Percentiles rank a stretch among this genome's conserved stretches.
Evolutionary conservation across 2,888 invertebrate species (phyloP).

Genomic region (Gisinianus flammeolus): DNA sequence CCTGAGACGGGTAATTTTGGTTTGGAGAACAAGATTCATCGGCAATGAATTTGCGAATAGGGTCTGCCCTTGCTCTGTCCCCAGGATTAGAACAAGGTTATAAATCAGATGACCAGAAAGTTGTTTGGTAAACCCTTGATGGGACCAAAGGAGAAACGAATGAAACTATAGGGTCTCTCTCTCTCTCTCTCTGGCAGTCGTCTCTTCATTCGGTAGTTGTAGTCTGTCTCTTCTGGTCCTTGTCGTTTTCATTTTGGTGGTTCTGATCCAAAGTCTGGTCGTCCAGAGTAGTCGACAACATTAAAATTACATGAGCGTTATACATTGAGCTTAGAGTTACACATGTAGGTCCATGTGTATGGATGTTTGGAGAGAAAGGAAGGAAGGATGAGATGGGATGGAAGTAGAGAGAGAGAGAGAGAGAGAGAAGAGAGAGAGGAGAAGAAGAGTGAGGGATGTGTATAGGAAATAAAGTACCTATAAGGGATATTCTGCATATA

Average conservation of each 20-base stretch:
- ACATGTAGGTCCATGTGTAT: background rate
- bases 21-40: conserved; percentile 44
- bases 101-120: conserved; percentile 56
- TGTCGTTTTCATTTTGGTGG: background rate
- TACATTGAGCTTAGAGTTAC: background rate
- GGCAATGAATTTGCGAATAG: conserved; percentile 49
- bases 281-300: conserved; percentile 23
- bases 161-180: background rate
- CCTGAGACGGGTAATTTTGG: conserved; percentile 44
- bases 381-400: background rate
- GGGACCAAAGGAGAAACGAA: conserved; percentile 50
- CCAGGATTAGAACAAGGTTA: conserved; percentile 50
- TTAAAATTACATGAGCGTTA: conserved; percentile 36
- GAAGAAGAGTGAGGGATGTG: background rate
- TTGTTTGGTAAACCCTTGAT: conserved; percentile 57
- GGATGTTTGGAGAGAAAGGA: background rate
- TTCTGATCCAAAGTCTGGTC: background rate
- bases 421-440: background rate
- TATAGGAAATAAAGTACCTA: conserved; percentile 1
- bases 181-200: conserved; percentile 14
- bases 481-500: conserved; percentile 8
- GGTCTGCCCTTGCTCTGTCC: conserved; percentile 48
- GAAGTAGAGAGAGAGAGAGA: background rate
- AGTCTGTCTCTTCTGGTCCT: background rate
- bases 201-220: conserved; percentile 9